Evolutionary conservation across 2,797 vertebrate genomes (phyloP).

Genomic region (Halcyon badia): DNA sequence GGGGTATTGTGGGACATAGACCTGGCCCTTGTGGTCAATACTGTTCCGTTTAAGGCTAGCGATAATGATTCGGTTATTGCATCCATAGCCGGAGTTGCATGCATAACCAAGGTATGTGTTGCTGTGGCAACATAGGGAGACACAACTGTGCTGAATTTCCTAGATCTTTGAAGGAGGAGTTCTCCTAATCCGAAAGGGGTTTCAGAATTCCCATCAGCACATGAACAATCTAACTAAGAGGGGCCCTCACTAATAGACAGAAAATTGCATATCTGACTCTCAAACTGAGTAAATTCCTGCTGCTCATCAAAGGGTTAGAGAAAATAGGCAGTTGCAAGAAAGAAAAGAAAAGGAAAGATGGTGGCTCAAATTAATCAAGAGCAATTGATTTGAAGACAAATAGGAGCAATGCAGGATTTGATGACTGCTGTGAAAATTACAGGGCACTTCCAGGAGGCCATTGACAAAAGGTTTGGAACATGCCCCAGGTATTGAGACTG

Average conservation of each 20-base stretch:
- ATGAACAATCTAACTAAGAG: neutral
- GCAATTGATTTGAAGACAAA: neutral
- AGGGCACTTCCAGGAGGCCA: neutral
- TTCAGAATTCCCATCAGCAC: neutral
- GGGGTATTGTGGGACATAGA: neutral
- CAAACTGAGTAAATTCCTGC: neutral
- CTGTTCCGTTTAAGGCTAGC: neutral
- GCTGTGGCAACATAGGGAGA: neutral
- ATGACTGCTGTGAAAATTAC: neutral
- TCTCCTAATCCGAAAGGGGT: neutral
- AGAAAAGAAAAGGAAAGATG: neutral
- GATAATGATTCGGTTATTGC: neutral
- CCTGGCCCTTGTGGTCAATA: neutral
- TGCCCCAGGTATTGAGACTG: neutral
- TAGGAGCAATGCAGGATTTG: neutral
- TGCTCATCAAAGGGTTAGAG: neutral
- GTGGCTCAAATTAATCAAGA: neutral
- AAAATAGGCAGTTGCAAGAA: neutral
- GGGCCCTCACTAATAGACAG: neutral
- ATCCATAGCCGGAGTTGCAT: neutral
- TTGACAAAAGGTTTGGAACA: neutral
- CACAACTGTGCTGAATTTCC: conserved; percentile 39
- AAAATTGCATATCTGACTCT: neutral
- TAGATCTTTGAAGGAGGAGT: neutral
- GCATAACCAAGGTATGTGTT: neutral